Evolutionary conservation across 2,113 vertebrate genomes (phyloP).

Genomic region (Pterophyllum scalare): DNA sequence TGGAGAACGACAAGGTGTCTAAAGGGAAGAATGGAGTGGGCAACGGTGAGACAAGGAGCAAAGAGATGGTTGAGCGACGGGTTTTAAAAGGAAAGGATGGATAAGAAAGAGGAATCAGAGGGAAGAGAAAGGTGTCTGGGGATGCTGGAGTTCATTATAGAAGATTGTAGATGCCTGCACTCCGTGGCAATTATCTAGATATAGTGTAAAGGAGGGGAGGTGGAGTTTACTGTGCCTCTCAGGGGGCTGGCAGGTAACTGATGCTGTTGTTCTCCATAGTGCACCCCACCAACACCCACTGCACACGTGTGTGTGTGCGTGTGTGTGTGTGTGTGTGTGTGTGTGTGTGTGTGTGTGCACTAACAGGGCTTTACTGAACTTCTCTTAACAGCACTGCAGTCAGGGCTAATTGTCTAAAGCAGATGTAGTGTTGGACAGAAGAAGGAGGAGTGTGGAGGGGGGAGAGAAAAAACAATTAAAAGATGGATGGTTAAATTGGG

Average conservation of each 20-base stretch:
- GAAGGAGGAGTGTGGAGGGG: background rate
- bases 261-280: conserved; percentile 41
- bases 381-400: conserved; percentile 34
- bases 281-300: conserved; percentile 14
- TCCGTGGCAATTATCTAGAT: conserved; percentile 50
- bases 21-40: background rate
- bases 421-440: conserved; percentile 51
- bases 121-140: background rate
- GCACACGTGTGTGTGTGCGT: background rate
- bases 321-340: background rate
- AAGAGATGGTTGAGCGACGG: conserved; percentile 14
- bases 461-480: conserved; percentile 48
- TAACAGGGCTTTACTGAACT: conserved; percentile 24
- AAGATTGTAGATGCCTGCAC: conserved; percentile 26
- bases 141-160: conserved; percentile 40
- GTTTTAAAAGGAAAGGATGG: conserved; percentile 16
- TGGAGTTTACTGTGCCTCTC: conserved; percentile 24
- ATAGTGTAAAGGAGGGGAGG: background rate
- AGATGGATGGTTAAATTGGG: conserved; percentile 44
- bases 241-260: conserved; percentile 44
- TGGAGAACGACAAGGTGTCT: background rate
- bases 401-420: conserved; percentile 64
- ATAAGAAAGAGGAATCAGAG: background rate
- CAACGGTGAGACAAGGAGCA: background rate
- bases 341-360: background rate